phyloP scores from a whole-genome alignment of 2,113 vertebrate genomes.

The Chaetura pelagica region DNA sequence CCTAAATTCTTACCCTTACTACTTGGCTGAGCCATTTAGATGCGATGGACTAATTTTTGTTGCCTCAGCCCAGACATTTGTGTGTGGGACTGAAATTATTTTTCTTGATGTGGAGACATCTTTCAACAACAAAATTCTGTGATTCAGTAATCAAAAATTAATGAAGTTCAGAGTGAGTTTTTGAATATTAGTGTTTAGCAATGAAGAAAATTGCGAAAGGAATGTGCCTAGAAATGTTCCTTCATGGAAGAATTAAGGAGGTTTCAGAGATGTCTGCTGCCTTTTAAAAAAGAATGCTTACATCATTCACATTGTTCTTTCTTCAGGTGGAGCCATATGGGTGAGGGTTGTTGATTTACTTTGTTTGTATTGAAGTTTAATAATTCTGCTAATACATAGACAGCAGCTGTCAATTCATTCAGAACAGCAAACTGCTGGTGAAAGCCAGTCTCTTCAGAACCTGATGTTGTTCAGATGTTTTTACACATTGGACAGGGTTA shows the following conservation, averaged over 20 bases:
- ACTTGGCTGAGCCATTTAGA: not conserved
- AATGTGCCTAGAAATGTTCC: slow-evolving; percentile 18
- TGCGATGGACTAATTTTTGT: not conserved
- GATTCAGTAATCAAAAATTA: slow-evolving; percentile 33
- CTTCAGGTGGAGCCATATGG: not conserved
- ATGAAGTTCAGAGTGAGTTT: not conserved
- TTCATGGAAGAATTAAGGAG: not conserved
- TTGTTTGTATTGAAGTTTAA: not conserved
- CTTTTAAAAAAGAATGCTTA: not conserved
- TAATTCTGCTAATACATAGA: not conserved
- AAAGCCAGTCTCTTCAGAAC: not conserved
- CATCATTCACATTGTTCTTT: not conserved
- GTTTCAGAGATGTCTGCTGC: slow-evolving; percentile 13
- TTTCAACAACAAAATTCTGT: slow-evolving; percentile 10
- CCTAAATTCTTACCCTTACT: not conserved
- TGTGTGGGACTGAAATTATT: not conserved
- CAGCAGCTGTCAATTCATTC: not conserved
- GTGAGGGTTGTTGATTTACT: not conserved
- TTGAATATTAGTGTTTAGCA: slow-evolving; percentile 13
- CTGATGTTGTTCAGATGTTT: not conserved
- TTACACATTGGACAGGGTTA: not conserved
- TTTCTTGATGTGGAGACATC: not conserved
- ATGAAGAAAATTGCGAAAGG: slow-evolving; percentile 35
- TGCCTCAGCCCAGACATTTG: not conserved
- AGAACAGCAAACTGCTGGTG: not conserved